Evolutionary conservation across 2,113 vertebrate species (phyloP).

Genomic region (Puffinus mauretanicus): DNA sequence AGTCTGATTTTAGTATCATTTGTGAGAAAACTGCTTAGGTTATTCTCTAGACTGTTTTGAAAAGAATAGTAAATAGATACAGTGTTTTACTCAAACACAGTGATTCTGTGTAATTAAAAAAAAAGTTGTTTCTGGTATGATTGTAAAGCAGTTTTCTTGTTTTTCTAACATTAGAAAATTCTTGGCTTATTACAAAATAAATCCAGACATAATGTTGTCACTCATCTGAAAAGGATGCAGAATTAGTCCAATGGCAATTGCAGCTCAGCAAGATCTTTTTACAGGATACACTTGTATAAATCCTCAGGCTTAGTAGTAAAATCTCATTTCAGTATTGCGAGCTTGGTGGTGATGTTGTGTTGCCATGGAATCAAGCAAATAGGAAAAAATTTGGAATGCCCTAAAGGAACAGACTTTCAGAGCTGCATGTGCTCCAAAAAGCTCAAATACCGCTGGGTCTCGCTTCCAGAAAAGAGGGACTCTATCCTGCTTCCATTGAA

Average conservation of each 20-base stretch:
- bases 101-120: background rate
- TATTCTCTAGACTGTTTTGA: background rate
- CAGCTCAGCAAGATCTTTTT: slow-evolving; percentile 3
- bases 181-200: background rate
- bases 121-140: background rate
- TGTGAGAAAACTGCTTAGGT: background rate
- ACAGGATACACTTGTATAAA: background rate
- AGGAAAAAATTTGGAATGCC: slow-evolving; percentile 38
- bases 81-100: background rate
- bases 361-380: slow-evolving; percentile 56
- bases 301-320: slow-evolving; percentile 33
- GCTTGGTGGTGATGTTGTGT: slow-evolving; percentile 35
- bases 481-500: background rate
- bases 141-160: background rate
- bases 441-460: background rate
- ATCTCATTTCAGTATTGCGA: slow-evolving; percentile 33
- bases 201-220: background rate
- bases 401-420: background rate
- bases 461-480: background rate
- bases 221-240: background rate
- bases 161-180: background rate
- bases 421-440: slow-evolving; percentile 10
- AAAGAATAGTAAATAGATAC: background rate
- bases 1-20: background rate
- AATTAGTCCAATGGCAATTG: background rate